phyloP scores from a whole-genome alignment of 2,888 invertebrate species.

The Eupeodes latifasciatus region DNA sequence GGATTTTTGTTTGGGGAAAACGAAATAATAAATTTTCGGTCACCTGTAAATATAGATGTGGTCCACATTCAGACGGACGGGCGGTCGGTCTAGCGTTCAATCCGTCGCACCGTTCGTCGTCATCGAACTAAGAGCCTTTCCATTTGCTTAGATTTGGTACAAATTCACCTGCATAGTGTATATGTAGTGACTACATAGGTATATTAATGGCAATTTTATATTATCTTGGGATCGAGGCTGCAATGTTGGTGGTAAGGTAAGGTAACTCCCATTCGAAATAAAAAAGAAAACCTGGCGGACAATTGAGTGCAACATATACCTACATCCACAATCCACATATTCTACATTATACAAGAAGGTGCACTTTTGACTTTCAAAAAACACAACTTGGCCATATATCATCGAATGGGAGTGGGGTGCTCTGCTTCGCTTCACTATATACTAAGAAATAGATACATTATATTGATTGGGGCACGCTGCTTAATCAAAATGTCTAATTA shows the following conservation, averaged over 20 bases:
- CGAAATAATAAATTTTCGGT: slow-evolving; percentile 71
- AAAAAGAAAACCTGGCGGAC: slow-evolving; percentile 28
- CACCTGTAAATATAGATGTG: slow-evolving; percentile 46
- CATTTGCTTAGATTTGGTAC: slow-evolving; percentile 39
- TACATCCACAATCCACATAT: too few relatives aligned
- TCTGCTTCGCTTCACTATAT: neutral
- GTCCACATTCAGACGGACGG: neutral
- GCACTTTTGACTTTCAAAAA: slow-evolving; percentile 72
- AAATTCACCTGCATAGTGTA: neutral
- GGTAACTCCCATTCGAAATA: slow-evolving; percentile 52
- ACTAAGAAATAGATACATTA: too few relatives aligned
- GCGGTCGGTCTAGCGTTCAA: neutral
- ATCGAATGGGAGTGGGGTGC: slow-evolving; percentile 37
- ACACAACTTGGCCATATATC: slow-evolving; percentile 56
- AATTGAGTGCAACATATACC: slow-evolving; percentile 52
- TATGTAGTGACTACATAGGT: neutral
- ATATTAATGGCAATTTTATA: slow-evolving; percentile 35
- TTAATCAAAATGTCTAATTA: slow-evolving; percentile 75
- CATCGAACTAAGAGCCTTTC: slow-evolving; percentile 22
- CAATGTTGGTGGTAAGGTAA: slow-evolving; percentile 48
- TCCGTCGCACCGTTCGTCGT: too few relatives aligned
- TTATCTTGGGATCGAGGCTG: slow-evolving; percentile 69
- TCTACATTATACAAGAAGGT: slow-evolving; percentile 33
- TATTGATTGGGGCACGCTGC: slow-evolving; percentile 56
- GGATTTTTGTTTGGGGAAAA: slow-evolving; percentile 43